Conservation (phyloP, 2,797 vertebrate species). For the Myoxocephalus aenaeus region DNA sequence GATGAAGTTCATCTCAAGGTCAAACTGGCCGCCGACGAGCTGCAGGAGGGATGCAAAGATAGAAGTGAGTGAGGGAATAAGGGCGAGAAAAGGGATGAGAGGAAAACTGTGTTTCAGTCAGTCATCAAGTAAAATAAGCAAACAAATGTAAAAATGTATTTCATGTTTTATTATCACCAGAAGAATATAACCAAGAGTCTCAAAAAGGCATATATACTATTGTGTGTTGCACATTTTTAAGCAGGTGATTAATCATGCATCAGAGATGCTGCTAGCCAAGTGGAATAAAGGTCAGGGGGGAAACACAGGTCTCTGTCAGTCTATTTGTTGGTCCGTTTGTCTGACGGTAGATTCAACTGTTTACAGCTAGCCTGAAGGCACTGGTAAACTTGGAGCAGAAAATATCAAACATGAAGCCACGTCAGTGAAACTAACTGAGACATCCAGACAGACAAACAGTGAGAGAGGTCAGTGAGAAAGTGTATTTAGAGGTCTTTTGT, state of each 20-base stretch:
- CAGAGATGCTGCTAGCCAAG: slow-evolving; percentile 29
- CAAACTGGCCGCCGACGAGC: slow-evolving; percentile 96
- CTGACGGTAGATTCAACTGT: slow-evolving; percentile 4
- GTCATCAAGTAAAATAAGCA: neutral
- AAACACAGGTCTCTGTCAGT: slow-evolving; percentile 38
- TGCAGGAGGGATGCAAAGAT: slow-evolving; percentile 63
- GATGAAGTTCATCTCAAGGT: slow-evolving; percentile 99
- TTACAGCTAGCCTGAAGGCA: slow-evolving; percentile 34
- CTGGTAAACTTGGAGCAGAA: slow-evolving; percentile 3
- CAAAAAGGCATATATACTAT: neutral
- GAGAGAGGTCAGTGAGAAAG: too few relatives aligned
- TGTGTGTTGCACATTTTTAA: slow-evolving; percentile 17
- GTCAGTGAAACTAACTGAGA: slow-evolving; percentile 31
- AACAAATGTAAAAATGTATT: too few relatives aligned
- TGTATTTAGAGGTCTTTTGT: slow-evolving; percentile 50
- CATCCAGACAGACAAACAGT: slow-evolving; percentile 32
- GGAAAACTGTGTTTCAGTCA: neutral
- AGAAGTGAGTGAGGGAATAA: neutral
- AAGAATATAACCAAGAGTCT: neutral
- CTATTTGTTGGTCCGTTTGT: slow-evolving; percentile 19
- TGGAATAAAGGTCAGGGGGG: slow-evolving; percentile 57
- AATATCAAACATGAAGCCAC: slow-evolving; percentile 24
- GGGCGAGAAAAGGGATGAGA: neutral
- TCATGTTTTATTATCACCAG: neutral
- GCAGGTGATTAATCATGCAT: slow-evolving; percentile 50